Percentiles rank a stretch among this genome's conserved stretches.
Evolutionary conservation across 2,888 invertebrate genomes (phyloP).

Genomic region (Phalangium opilio): DNA sequence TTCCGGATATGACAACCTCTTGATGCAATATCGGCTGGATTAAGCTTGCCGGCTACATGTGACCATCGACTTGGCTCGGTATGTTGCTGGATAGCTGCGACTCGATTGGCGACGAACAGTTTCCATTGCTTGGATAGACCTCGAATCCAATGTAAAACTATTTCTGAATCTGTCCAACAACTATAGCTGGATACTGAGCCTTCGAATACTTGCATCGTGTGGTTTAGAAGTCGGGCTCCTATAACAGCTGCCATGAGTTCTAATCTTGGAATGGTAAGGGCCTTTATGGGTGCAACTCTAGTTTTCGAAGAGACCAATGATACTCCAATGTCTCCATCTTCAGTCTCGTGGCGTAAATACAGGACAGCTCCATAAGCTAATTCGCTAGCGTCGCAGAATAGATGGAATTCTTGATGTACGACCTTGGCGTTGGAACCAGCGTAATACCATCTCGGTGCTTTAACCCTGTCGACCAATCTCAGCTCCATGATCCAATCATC

Average conservation of each 20-base stretch:
- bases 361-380: slow-evolving; percentile 1
- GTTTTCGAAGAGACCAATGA: slow-evolving; percentile 1
- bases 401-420: background rate
- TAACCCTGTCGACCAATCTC: no score
- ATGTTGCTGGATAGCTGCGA: no score
- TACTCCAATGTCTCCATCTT: background rate
- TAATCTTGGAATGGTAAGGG: slow-evolving; percentile 1
- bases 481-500: no score
- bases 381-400: background rate
- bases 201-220: background rate
- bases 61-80: no score
- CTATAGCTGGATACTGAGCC: background rate
- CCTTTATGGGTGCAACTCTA: slow-evolving; percentile 3
- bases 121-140: slow-evolving; percentile 20
- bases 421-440: background rate
- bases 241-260: slow-evolving; percentile 4
- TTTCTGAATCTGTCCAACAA: slow-evolving; percentile 11
- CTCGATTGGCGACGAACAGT: slow-evolving; percentile 22
- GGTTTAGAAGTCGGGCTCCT: background rate
- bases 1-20: slow-evolving; percentile 14
- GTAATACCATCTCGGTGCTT: no score
- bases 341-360: background rate
- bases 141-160: slow-evolving; percentile 12
- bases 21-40: slow-evolving; percentile 26
- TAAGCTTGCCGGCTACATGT: slow-evolving; percentile 21